Conservation (phyloP, 2,888 invertebrate species). For the Rhopalosiphum nymphaeae region DNA sequence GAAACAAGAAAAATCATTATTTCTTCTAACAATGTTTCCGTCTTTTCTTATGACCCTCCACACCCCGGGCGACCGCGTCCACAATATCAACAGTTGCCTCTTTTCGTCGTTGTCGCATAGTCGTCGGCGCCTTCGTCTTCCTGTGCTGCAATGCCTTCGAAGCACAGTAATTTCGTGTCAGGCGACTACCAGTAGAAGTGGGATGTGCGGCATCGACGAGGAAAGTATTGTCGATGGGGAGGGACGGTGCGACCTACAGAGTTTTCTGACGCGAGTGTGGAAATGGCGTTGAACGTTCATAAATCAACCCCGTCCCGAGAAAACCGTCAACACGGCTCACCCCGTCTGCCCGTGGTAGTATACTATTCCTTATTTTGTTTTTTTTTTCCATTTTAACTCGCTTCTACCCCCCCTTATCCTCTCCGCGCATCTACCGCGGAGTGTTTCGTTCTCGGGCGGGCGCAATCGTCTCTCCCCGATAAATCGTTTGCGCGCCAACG, state of each 20-base stretch:
- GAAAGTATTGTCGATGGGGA: neutral
- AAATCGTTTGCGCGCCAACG: slow-evolving; percentile 33
- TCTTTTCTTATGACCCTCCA: neutral
- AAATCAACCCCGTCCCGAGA: slow-evolving; percentile 52
- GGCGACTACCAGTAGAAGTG: neutral
- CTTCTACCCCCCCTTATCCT: neutral
- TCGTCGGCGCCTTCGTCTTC: slow-evolving; percentile 36
- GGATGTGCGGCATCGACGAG: neutral
- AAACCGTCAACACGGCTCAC: slow-evolving; percentile 53
- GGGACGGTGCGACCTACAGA: slow-evolving; percentile 13
- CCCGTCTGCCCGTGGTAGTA: neutral
- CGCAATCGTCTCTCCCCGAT: neutral
- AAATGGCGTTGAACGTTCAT: slow-evolving; percentile 64
- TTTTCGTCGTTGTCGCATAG: neutral
- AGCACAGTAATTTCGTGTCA: slow-evolving; percentile 48
- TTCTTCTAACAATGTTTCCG: slow-evolving; percentile 56
- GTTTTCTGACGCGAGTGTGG: slow-evolving; percentile 49
- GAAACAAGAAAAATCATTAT: slow-evolving; percentile 61
- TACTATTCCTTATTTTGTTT: neutral
- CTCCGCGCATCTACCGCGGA: neutral
- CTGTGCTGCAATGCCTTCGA: neutral
- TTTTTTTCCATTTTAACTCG: slow-evolving; percentile 37
- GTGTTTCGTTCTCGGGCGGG: neutral
- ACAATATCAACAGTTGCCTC: slow-evolving; percentile 61
- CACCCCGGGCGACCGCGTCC: neutral